Evolutionary conservation across 1,140 invertebrate genomes (phyloP).

Genomic region (Hycleus cichorii): DNA sequence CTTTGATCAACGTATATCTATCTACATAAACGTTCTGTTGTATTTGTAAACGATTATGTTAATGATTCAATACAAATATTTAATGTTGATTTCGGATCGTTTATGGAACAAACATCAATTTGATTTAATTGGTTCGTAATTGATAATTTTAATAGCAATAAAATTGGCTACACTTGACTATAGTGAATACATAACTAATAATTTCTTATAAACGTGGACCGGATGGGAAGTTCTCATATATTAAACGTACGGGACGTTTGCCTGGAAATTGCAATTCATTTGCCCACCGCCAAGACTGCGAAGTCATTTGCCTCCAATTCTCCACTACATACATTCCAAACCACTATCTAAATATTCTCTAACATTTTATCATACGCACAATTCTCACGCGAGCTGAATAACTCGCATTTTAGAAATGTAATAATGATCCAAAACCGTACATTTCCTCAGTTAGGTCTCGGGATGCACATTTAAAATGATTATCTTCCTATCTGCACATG

Average conservation of each 20-base stretch:
- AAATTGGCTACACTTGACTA: no score
- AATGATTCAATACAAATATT: no score
- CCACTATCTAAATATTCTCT: constrained; percentile 14
- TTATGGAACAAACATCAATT: no score
- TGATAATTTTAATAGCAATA: no score
- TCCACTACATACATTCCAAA: constrained; percentile 19
- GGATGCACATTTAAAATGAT: constrained; percentile 27
- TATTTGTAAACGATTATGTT: no score
- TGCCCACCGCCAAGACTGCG: constrained; percentile 18
- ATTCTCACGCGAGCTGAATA: constrained; percentile 3
- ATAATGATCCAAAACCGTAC: background rate
- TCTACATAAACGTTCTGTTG: no score
- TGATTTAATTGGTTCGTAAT: no score
- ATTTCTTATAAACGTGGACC: constrained; percentile 14
- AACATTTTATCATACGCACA: constrained; percentile 11
- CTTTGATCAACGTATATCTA: no score
- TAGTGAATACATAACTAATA: background rate
- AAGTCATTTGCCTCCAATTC: constrained; percentile 25
- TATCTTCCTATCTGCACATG: constrained; percentile 19
- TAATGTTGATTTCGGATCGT: no score
- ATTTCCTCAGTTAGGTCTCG: constrained; percentile 15
- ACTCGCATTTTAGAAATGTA: background rate
- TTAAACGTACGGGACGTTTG: constrained; percentile 17
- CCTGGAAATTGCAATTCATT: constrained; percentile 19
- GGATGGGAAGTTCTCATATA: constrained; percentile 17